These are phyloP conservation scores for Phthorimaea operculella DNA, from an alignment of 1,140 invertebrate genomes.

Conservation along the genomic window DNA sequence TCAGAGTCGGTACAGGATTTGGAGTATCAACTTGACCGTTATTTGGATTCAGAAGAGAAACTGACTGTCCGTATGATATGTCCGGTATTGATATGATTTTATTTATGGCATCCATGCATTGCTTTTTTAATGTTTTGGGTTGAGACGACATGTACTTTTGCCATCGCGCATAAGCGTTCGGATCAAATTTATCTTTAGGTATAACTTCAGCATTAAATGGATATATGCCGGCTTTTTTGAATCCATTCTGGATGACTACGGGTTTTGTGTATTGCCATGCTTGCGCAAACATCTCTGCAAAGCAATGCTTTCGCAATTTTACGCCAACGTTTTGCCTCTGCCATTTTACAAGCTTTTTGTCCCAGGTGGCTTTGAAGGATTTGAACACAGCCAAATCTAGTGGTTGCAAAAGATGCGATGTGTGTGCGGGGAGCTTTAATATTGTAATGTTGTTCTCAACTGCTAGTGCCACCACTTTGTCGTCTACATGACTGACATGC, in stretches of 20 bases:
- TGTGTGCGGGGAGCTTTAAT: slow-evolving; percentile 18
- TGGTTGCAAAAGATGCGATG: slow-evolving; percentile 14
- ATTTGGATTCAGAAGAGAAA: background rate
- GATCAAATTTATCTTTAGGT: slow-evolving; percentile 18
- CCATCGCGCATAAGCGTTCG: background rate
- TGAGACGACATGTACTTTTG: background rate
- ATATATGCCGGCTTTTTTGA: slow-evolving; percentile 22
- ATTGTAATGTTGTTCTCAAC: slow-evolving; percentile 12
- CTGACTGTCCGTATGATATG: background rate
- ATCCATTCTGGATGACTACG: slow-evolving; percentile 19
- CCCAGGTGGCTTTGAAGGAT: slow-evolving; percentile 11
- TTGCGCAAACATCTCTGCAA: slow-evolving; percentile 5
- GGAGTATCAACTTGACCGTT: background rate
- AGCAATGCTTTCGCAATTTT: slow-evolving; percentile 6
- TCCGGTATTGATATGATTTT: background rate
- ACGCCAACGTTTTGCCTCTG: slow-evolving; percentile 7
- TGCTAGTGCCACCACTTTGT: slow-evolving; percentile 10
- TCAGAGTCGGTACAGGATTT: background rate
- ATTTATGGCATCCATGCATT: background rate
- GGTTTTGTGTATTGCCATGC: slow-evolving; percentile 12
- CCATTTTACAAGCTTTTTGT: slow-evolving; percentile 7
- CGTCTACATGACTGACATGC: slow-evolving; percentile 14
- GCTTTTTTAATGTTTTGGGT: background rate
- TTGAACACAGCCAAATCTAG: slow-evolving; percentile 13
- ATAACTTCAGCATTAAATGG: slow-evolving; percentile 16